Evolutionary conservation across 2,888 invertebrate species (phyloP), one percentile per base, ranked within the genome.

Genomic region (Dendrolimus pini): DNA sequence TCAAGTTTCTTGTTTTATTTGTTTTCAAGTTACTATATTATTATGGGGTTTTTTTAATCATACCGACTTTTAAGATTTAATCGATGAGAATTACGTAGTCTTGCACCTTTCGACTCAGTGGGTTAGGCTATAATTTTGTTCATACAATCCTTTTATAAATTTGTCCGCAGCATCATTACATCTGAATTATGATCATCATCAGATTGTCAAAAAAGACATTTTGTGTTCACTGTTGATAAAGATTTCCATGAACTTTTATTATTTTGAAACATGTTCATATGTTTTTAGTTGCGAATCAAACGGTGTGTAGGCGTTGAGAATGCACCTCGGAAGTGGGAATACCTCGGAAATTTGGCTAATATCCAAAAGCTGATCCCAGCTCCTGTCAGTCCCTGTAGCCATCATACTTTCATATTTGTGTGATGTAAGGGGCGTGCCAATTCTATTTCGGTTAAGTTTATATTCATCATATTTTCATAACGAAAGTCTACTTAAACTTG

Each of bases 241-340:
- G 30, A 3, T 30, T 30, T 30, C 6, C 30, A 30, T 30, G 30
- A 47, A 47, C 12, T 7, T 9, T 47, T 47, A 47, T 47, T 12
- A 53, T n/a, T 14, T 53, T 41, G 18, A 8, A 30, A n/a, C 52
- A 14, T 30, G 14, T 30, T 52, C 18, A 47, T 54, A 54, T 12
- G 13, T 54, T 41, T 56, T 56, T 41, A 52, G 18, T 59, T 54
- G 41, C 52, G 54, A 54, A 54, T 52, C 47, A 54, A 52, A 56
- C 47, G 9, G 47, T 41, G 54, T 59, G 64, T 66, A 62, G 69
- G 72, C 62, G 74, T 65, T 62, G 72, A 74, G 79, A 85, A 83
- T 84, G 80, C 80, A 81, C 75, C 73, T 86, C 83, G 88, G 83
- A 87, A 83, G 79, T 75, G 77, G 83, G 80, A 80, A 83, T 72